Percentiles rank a stretch among this genome's conserved stretches.
Conservation (phyloP, 37 sponge, comb jelly and placozoan genomes). For the Spongilla lacustris region DNA sequence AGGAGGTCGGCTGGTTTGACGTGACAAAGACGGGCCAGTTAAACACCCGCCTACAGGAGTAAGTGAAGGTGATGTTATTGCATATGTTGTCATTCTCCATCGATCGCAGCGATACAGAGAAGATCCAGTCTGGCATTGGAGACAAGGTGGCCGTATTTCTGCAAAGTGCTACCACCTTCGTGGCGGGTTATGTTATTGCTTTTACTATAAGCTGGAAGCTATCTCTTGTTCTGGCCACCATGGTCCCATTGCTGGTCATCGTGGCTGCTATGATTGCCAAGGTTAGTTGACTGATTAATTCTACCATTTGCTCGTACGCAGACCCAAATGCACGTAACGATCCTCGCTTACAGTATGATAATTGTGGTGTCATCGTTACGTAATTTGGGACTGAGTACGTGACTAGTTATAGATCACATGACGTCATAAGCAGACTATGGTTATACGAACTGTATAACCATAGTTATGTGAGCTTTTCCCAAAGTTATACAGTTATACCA, state of each 20-base stretch:
- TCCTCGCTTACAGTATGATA: too few relatives aligned
- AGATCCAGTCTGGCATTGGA: constrained; percentile 85
- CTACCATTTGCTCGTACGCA: background rate
- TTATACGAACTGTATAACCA: too few relatives aligned
- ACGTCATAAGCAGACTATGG: too few relatives aligned
- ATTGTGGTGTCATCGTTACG: too few relatives aligned
- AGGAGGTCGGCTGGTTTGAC: constrained; percentile 97
- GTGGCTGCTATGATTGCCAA: constrained; percentile 50
- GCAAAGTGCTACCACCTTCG: constrained; percentile 49
- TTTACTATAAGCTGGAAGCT: constrained; percentile 65
- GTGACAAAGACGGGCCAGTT: constrained; percentile 62
- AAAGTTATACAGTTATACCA: too few relatives aligned
- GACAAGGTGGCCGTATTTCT: constrained; percentile 63
- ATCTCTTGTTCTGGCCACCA: constrained; percentile 55
- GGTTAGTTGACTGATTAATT: constrained; percentile 35
- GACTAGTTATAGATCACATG: too few relatives aligned
- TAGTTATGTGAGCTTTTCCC: too few relatives aligned
- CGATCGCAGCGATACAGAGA: constrained; percentile 83
- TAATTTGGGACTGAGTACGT: too few relatives aligned
- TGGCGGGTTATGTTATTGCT: constrained; percentile 52
- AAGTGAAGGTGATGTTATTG: background rate
- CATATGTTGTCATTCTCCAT: too few relatives aligned
- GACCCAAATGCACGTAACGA: background rate
- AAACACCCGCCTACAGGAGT: constrained; percentile 87
- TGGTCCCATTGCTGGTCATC: constrained; percentile 65